Conservation (phyloP, 2,113 vertebrate species). For the Platichthys stellatus region DNA sequence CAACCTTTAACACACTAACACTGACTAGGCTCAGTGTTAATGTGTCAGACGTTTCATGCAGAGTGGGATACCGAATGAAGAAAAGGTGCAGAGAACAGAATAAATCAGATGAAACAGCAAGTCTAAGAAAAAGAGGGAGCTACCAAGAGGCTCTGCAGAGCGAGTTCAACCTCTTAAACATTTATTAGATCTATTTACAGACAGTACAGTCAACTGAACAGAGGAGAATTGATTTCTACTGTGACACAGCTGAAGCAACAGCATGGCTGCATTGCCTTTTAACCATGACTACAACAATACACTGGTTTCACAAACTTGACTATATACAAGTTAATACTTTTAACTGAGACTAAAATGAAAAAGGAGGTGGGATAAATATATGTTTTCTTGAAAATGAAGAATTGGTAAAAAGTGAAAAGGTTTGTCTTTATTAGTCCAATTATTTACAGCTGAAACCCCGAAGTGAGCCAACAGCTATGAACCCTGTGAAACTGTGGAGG, state of each 20-base stretch:
- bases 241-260: constrained; percentile 49
- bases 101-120: constrained; percentile 30
- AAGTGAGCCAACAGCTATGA: constrained; percentile 5
- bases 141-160: constrained; percentile 52
- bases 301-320: constrained; percentile 50
- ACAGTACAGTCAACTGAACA: constrained; percentile 73
- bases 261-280: constrained; percentile 52
- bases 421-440: constrained; percentile 25
- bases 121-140: background rate
- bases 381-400: constrained; percentile 51
- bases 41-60: background rate
- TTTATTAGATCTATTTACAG: constrained; percentile 85
- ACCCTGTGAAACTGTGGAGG: constrained; percentile 58
- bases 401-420: constrained; percentile 47
- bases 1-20: background rate
- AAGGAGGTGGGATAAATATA: constrained; percentile 73
- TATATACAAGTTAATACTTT: constrained; percentile 80
- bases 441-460: constrained; percentile 13
- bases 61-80: background rate
- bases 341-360: constrained; percentile 50
- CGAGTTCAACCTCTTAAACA: constrained; percentile 73
- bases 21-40: background rate
- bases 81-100: background rate
- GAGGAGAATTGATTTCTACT: constrained; percentile 49
- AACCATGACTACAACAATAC: constrained; percentile 64